A percentile compares a stretch with the other conserved stretches of the same genome.
These are phyloP conservation scores for Prinia subflava DNA, from an alignment of 2,113 vertebrate species.

Conservation along the genomic window DNA sequence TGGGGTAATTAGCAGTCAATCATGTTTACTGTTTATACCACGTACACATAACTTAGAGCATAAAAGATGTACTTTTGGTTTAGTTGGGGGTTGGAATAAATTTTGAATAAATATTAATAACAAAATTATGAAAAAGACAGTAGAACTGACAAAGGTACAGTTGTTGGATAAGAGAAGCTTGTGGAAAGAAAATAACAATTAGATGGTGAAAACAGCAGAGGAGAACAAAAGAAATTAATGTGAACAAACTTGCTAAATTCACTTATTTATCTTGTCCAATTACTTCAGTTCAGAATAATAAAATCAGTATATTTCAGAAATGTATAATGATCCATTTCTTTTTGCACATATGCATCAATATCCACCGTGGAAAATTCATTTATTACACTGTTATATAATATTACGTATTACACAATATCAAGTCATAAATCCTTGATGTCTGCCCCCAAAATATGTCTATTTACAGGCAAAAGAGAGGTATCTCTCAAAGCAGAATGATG, in stretches of 20 bases:
- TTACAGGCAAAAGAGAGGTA: neutral
- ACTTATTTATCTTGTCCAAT: neutral
- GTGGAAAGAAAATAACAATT: neutral
- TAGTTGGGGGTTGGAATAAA: neutral
- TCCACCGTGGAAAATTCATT: neutral
- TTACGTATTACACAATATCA: neutral
- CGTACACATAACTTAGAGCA: fast-evolving
- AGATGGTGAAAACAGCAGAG: neutral
- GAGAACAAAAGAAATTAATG: neutral
- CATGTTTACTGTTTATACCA: neutral
- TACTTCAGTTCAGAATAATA: neutral
- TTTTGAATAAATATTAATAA: neutral
- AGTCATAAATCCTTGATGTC: neutral
- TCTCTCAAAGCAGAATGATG: neutral
- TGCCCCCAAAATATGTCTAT: neutral
- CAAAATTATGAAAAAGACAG: neutral
- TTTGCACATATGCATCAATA: neutral
- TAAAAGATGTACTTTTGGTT: neutral
- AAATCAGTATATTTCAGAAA: neutral
- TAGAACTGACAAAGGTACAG: neutral
- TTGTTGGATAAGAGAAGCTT: neutral
- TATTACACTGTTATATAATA: neutral
- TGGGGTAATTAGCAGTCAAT: neutral
- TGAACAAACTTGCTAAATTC: neutral
- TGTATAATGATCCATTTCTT: neutral